Percentiles rank a stretch among this genome's conserved stretches.
Conservation (phyloP, 2,888 invertebrate genomes). For the Drosophila hamatofila region DNA sequence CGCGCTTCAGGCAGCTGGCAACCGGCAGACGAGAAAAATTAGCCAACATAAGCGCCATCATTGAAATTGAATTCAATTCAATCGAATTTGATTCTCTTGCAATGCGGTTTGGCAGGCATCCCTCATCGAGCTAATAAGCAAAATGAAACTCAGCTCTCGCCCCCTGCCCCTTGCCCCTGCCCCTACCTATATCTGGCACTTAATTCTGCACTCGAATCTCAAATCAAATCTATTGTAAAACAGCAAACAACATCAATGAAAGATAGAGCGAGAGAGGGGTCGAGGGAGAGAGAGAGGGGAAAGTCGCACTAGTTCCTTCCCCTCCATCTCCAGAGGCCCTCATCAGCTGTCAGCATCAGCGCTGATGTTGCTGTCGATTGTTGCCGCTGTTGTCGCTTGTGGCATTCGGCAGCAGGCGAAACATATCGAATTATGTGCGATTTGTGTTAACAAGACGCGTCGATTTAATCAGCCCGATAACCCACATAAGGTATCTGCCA, state of each 20-base stretch:
- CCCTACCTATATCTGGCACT: slow-evolving; percentile 24
- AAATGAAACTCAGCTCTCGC: not conserved
- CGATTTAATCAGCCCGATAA: slow-evolving; percentile 39
- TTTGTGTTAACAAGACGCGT: slow-evolving; percentile 69
- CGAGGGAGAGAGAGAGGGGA: not conserved
- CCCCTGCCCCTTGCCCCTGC: not conserved
- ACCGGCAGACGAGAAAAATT: slow-evolving; percentile 21
- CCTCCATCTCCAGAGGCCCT: slow-evolving; percentile 20
- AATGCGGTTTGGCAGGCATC: slow-evolving; percentile 40
- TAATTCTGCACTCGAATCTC: slow-evolving; percentile 58
- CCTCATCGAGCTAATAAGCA: slow-evolving; percentile 57
- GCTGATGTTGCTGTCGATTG: slow-evolving; percentile 5
- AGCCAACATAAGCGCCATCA: slow-evolving; percentile 50
- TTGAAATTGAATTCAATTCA: slow-evolving; percentile 35
- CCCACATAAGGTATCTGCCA: slow-evolving; percentile 36
- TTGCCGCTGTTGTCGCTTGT: slow-evolving; percentile 20
- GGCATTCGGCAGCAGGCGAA: slow-evolving; percentile 36
- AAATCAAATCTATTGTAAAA: slow-evolving; percentile 65
- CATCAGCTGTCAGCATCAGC: slow-evolving; percentile 15
- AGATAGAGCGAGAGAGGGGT: not conserved
- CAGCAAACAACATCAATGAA: slow-evolving; percentile 18
- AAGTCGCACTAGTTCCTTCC: slow-evolving; percentile 17
- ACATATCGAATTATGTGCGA: slow-evolving; percentile 63
- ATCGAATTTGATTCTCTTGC: slow-evolving; percentile 44
- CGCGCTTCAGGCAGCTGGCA: slow-evolving; percentile 26